Evolutionary conservation across 2,888 invertebrate species (phyloP), one percentile per base, ranked within the genome.

Genomic region (Sturmia bella): DNA sequence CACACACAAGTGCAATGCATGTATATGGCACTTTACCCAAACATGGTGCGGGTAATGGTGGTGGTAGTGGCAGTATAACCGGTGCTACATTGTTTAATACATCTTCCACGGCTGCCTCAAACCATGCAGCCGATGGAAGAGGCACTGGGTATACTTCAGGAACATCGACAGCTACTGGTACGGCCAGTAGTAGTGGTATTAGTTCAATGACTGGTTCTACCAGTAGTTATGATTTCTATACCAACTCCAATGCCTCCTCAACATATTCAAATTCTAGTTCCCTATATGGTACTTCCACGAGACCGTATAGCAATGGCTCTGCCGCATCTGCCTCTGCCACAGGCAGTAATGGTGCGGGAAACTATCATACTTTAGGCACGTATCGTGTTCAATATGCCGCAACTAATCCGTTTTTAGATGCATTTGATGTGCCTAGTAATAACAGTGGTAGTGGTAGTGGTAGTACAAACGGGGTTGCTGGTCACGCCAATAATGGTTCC

Each of bases 381-480:
- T 91, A 91, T 85, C 87, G 91, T 79, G 90, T 91, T 59, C 91
- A 91, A 85, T 91, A 91, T 86, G 90, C 91, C 69, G 91, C 91
- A 80, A 91, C 91, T 61, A 91, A 91, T 89, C 91, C 91, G 80
- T 91, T 91, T 86, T 86, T 91, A 85, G 90, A 90, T 81, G 89
- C 89, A 84, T 91, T 91, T 85, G 91, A 91, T 84, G 89, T 89
- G 75, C 86, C 88, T 41, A 74, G 81, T 54, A 81, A 78, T 56
- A 50, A 54, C 37, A 52, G 69, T 72, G 85, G 74, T 75, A 82
- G 83, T 81, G 81, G 85, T 41, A 41, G 45, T 56, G 56, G 76
- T 80, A 77, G 69, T 66, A 64, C 69, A 54, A 74, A 76, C 59
- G 57, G 21, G n/a, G 39, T 12, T 6, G 54, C 17, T 54, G 45